phyloP scores from a whole-genome alignment of 2,113 vertebrate genomes.

The Pteropus alecto region DNA sequence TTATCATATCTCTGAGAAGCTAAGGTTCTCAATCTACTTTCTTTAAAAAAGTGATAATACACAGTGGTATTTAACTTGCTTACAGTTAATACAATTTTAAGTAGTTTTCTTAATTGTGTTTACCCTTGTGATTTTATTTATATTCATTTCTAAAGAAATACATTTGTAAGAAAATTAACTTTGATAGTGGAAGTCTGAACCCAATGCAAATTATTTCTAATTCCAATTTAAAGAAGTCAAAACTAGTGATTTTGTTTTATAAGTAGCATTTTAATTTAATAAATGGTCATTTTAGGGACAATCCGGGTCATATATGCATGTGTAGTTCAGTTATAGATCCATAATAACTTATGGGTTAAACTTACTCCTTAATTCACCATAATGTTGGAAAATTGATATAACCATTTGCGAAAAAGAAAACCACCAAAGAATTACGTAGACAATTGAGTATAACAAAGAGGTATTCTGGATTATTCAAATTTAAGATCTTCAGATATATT shows the following conservation, averaged over 20 bases:
- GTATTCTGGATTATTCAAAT: not conserved
- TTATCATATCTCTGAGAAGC: not conserved
- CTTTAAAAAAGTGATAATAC: not conserved
- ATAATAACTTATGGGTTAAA: not conserved
- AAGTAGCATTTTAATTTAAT: constrained; percentile 15
- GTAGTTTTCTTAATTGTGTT: not conserved
- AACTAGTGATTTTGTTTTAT: not conserved
- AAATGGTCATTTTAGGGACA: not conserved
- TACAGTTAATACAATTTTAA: not conserved
- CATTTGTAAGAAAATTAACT: not conserved
- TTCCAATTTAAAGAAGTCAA: not conserved
- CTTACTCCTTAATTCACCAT: not conserved
- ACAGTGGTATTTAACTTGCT: not conserved
- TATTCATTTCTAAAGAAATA: constrained; percentile 2
- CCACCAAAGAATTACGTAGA: not conserved
- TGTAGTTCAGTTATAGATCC: not conserved
- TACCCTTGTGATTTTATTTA: not conserved
- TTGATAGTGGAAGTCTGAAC: constrained; percentile 22
- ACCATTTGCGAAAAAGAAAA: not conserved
- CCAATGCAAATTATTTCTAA: not conserved
- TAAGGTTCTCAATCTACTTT: not conserved
- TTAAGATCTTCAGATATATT: constrained; percentile 2
- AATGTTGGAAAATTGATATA: constrained; percentile 16
- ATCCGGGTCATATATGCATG: not conserved
- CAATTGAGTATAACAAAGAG: not conserved